Evolutionary conservation across 2,113 vertebrate genomes (phyloP).

Genomic region (Hydropotes inermis): DNA sequence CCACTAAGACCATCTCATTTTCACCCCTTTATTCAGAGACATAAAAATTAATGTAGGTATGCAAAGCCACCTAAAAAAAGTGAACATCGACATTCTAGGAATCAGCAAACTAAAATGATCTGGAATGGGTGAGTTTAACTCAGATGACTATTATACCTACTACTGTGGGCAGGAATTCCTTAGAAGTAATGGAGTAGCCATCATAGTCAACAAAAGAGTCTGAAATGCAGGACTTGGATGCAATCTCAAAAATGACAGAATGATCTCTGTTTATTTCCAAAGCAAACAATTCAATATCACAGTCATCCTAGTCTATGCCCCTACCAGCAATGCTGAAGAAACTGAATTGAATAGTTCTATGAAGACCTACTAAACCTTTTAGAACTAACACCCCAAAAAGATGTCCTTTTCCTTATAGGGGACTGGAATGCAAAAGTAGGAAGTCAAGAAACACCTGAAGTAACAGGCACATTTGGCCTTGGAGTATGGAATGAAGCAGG

Average conservation of each 20-base stretch:
- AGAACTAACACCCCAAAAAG: too few species aligned
- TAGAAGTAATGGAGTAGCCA: not conserved
- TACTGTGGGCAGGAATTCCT: not conserved
- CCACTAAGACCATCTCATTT: not conserved
- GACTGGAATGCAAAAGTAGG: too few species aligned
- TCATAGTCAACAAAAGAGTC: not conserved
- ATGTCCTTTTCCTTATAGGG: too few species aligned
- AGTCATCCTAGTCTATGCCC: not conserved
- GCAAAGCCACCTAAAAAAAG: not conserved
- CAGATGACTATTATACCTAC: not conserved
- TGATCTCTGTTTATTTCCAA: not conserved
- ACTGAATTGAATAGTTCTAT: not conserved
- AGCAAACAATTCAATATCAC: not conserved
- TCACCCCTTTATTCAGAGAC: not conserved
- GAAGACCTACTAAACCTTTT: too few species aligned
- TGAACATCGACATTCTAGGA: not conserved
- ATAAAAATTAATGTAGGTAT: not conserved
- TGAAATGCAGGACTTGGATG: not conserved
- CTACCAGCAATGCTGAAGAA: not conserved
- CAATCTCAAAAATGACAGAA: not conserved
- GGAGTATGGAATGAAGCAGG: too few species aligned
- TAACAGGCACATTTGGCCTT: too few species aligned
- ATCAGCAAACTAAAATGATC: accelerated
- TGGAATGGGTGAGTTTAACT: not conserved
- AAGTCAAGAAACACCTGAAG: too few species aligned